Conservation (phyloP, 2,113 vertebrate species). For the Lagopus muta region DNA sequence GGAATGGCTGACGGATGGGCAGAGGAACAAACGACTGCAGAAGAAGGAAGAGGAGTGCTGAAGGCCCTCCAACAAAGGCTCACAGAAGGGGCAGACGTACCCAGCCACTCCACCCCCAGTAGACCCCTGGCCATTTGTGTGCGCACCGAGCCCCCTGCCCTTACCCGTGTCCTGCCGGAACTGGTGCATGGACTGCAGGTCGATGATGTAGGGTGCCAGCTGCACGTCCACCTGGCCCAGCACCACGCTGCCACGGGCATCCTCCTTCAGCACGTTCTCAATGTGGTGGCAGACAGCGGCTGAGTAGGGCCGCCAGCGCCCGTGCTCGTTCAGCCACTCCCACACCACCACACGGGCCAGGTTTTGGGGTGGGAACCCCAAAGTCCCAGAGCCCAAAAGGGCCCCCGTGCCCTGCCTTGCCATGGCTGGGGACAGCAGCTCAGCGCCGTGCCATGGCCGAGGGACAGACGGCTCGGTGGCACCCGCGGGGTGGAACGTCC, state of each 20-base stretch:
- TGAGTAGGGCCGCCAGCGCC: constrained; percentile 93
- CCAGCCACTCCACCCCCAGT: background rate
- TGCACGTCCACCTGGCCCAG: constrained; percentile 92
- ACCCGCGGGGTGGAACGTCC: background rate
- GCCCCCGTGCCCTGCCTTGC: constrained; percentile 72
- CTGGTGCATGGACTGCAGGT: constrained; percentile 98
- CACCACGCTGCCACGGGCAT: constrained; percentile 87
- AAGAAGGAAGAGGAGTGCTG: background rate
- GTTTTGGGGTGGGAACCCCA: constrained; percentile 91
- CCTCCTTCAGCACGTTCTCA: constrained; percentile 91
- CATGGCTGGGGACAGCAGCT: constrained; percentile 50
- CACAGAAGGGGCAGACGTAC: background rate
- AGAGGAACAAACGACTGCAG: background rate
- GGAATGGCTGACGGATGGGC: background rate
- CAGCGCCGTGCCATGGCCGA: background rate
- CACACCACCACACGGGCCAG: constrained; percentile 95
- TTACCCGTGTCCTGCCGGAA: constrained; percentile 96
- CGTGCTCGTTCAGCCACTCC: constrained; percentile 96
- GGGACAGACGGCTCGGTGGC: background rate
- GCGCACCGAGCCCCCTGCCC: background rate
- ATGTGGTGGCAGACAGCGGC: constrained; percentile 95
- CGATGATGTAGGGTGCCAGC: constrained; percentile 93
- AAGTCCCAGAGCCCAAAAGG: constrained; percentile 65
- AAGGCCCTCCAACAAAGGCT: background rate
- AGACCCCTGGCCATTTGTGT: background rate